These are phyloP conservation scores for Epistrophella euchroma DNA, from an alignment of 2,888 invertebrate species.

Conservation along the genomic window DNA sequence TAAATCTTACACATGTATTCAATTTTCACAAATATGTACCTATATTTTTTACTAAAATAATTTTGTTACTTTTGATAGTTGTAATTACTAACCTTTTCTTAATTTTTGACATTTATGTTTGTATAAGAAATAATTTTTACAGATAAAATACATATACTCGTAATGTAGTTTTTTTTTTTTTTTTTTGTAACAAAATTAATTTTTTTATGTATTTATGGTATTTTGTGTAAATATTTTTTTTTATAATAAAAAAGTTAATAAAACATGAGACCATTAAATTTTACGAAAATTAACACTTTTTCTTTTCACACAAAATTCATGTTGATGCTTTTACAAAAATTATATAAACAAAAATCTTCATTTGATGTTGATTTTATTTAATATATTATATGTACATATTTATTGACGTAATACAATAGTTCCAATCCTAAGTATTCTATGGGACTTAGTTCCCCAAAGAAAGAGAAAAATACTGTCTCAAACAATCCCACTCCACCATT, in stretches of 20 bases:
- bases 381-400: neutral
- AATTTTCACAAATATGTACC: slow-evolving; percentile 29
- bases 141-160: neutral
- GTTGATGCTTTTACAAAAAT: neutral
- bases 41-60: slow-evolving; percentile 15
- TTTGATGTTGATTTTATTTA: neutral
- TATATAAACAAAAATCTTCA: neutral
- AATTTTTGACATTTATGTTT: neutral
- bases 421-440: neutral
- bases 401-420: neutral
- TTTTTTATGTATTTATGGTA: neutral
- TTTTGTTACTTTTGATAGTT: slow-evolving; percentile 13
- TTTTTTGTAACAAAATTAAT: neutral
- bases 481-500: too few species aligned
- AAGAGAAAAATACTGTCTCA: neutral
- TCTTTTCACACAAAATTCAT: neutral
- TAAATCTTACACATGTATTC: slow-evolving; percentile 12
- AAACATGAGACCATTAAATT: neutral
- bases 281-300: neutral
- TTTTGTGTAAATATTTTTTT: neutral
- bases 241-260: neutral
- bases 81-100: slow-evolving; percentile 45
- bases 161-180: neutral
- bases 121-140: neutral
- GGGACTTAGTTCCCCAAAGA: neutral